Evolutionary conservation across 2,888 invertebrate genomes (phyloP), one percentile per base, ranked within the genome.

Genomic region (Metalampra italica): DNA sequence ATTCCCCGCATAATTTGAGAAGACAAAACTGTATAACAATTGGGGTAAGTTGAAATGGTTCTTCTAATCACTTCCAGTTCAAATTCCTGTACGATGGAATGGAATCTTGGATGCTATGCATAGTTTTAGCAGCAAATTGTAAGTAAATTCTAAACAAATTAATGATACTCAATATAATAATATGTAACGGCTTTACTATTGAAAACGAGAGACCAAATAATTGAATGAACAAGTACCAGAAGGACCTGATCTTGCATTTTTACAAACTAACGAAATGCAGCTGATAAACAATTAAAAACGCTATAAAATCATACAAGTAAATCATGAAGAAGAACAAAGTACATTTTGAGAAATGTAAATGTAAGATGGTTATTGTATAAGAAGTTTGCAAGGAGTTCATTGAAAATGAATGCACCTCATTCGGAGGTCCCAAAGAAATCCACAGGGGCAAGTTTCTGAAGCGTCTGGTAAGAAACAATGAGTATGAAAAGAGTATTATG

Each of bases 341-440:
- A 9, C 7, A 8, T 8, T 32, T 32, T 32, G 9, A 32, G 9
- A 7, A 36, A 36, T n/a, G 36, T n/a, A 36, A 36, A 36, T 7
- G 36, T 56, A 62, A 57, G 37, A 51, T 66, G 59, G 68, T 58
- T 51, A 50, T 47, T 46, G 47, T 51, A 52, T 68, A 77, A 74
- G 70, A 73, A 71, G 66, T 72, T 72, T 57, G 71, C 65, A 75
- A 77, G 64, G 67, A 83, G 75, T 81, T 81, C 67, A 86, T 87
- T 86, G 81, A 86, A 84, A 84, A 75, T 74, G 79, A 82, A 82
- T 80, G 85, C 83, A 82, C 68, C 66, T 63, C 62, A 56, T 68
- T 62, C 59, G 60, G 68, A 73, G 68, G 68, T 74, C 69, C 64
- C 64, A 60, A 66, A 76, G 72, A 74, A 78, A 80, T 30, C 47